These are phyloP conservation scores for Xyliphius kryptos DNA, from an alignment of 2,113 vertebrate genomes.

Conservation along the genomic window DNA sequence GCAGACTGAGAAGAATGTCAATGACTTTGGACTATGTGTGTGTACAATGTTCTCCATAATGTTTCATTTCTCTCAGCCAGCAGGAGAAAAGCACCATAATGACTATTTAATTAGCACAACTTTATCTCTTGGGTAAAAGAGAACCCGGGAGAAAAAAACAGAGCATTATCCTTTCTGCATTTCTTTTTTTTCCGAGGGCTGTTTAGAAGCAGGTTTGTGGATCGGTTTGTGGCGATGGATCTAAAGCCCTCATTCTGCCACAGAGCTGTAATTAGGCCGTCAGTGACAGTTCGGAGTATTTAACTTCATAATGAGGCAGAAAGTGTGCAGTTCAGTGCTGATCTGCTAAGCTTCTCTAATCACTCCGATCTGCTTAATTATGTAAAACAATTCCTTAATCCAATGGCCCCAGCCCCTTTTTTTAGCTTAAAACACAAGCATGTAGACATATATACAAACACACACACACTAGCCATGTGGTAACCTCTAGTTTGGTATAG, in stretches of 20 bases:
- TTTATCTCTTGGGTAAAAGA: slow-evolving; percentile 35
- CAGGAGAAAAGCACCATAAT: slow-evolving; percentile 32
- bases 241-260: slow-evolving; percentile 56
- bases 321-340: slow-evolving; percentile 59
- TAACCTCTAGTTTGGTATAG: too few relatives aligned
- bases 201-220: slow-evolving; percentile 52
- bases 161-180: too few relatives aligned
- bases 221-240: slow-evolving; percentile 47
- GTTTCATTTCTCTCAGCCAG: too few relatives aligned
- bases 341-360: slow-evolving; percentile 65
- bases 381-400: slow-evolving; percentile 65
- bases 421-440: too few relatives aligned
- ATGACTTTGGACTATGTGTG: too few relatives aligned
- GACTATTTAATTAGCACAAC: slow-evolving; percentile 38
- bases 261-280: slow-evolving; percentile 65
- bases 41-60: too few relatives aligned
- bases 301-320: slow-evolving; percentile 67
- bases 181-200: too few relatives aligned
- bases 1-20: too few relatives aligned
- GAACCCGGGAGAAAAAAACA: slow-evolving; percentile 1
- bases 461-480: too few relatives aligned
- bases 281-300: slow-evolving; percentile 66
- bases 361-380: slow-evolving; percentile 71
- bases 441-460: too few relatives aligned
- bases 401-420: slow-evolving; percentile 16